Base-by-base conservation (phyloP, 2,888 invertebrate species). In the Perdita meconis region DNA sequence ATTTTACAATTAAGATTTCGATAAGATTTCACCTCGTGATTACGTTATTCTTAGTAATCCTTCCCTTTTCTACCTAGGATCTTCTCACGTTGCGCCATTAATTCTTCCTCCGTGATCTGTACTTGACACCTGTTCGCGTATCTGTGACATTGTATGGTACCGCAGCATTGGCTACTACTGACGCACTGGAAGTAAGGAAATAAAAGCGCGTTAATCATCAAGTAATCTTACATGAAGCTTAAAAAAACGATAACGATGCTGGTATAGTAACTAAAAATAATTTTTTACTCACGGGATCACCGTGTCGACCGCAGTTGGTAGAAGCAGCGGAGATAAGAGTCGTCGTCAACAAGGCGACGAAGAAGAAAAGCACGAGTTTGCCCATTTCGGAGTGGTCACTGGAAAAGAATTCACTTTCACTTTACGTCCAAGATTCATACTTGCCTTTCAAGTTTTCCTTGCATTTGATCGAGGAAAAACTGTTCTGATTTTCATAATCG, bases 81-180 rank as follows among this genome's bases (percentile, higher is more conserved):
- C 66, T 90, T 90, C 26, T 88, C 87, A 1, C 90, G 85, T 55
- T 86, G 84, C 0, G 80, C 82, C 87, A 86, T 81, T 2, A 92
- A 36, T 24, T 90, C 90, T 0, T 84, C 89, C 8, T 42, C 67
- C 0, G 90, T 91, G 44, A 92, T 92, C 64, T 73, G 65, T n/a
- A 91, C 89, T 84, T 92, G 91, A 80, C 92, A 92, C 72, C 87
- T 88, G 2, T 82, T 59, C 1, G 91, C 91, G 42, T 73, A 90
- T 19, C 26, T 36, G 66, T 92, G 82, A 71, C 92, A 92, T 44
- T 36, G 82, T 4, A 80, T 69, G 8, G 26, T 60, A 0, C 1
- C 0, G 36, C 90, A 89, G 59, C 91, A 91, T 0, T 88, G 6
- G 10, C 63, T 36, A 26, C 24, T 64, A 12, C 70, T 22, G 5